Base-by-base conservation (phyloP, 2,113 vertebrate genomes). In the Pica pica region DNA sequence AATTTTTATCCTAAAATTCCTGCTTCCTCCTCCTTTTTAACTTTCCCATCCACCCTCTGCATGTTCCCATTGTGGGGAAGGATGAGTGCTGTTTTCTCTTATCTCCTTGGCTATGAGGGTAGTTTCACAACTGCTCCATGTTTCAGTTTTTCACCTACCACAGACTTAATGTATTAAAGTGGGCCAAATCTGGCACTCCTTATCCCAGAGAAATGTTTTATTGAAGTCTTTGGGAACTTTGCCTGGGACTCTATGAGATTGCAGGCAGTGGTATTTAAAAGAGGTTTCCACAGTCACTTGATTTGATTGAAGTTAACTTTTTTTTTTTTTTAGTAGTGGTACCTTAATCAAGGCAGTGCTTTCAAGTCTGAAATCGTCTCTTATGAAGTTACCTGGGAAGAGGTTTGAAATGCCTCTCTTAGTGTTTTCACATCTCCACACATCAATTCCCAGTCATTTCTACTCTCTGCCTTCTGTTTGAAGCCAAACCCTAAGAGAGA, bases 181-280 rank as follows among this genome's bases (percentile, higher is more conserved):
- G 92, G 93, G 93, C 95, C 93, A 96, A 93, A 94, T 97, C 85
- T 92, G 93, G 76, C 95, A 95, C 90, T 96, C 93, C 88, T 96
- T 93, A 86, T 92, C 64, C 90, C 90, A 95, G 90, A 95, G 93
- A 96, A 96, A 96, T 88, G 73, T 89, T 88, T 93, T 87, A 90
- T 93, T 97, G 90, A 96, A 96, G 86, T 90, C 64, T 94, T 95
- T 96, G 90, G 93, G 95, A 93, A 88, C 86, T 68, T 75, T 68
- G 92, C 94, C 92, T 94, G 86, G 57, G 79, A 75, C 64, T 92
- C 7, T 9, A 42, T 73, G 92, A 93, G 92, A 87, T 49, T 93
- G 80, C 56, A 96, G 69, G 81, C 93, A 46, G 87, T 79, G 81
- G 91, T 94, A 94, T 95, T 90, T 97, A 95, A 94, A 95, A 94